Percentiles rank a stretch among this genome's conserved stretches.
These are phyloP conservation scores for Eupithecia pulchellata DNA, from an alignment of 2,888 invertebrate species.

Conservation along the genomic window DNA sequence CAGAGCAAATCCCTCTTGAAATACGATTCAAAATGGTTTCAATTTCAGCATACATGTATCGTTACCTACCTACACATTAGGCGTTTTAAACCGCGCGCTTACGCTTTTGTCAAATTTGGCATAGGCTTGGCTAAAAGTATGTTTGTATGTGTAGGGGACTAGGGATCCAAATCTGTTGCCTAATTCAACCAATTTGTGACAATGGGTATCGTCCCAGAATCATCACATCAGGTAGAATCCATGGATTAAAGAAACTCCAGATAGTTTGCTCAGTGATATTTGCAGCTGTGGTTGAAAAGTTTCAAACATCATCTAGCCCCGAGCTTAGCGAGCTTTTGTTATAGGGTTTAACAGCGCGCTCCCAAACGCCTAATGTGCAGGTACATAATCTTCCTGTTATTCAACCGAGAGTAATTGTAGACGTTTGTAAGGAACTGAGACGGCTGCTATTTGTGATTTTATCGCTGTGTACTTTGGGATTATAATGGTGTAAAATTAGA, in stretches of 20 bases:
- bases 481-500: constrained; percentile 24
- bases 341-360: neutral
- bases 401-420: constrained; percentile 17
- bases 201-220: neutral
- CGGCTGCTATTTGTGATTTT: constrained; percentile 23
- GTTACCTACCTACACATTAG: neutral
- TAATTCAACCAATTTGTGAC: neutral
- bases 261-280: neutral
- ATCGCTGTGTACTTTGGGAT: constrained; percentile 19
- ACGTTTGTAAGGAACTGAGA: constrained; percentile 14
- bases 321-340: too few relatives aligned
- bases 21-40: neutral
- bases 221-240: neutral
- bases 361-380: neutral
- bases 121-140: neutral
- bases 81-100: neutral
- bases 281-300: neutral
- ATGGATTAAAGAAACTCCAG: neutral
- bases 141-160: neutral
- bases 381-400: neutral
- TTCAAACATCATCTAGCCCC: too few relatives aligned
- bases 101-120: neutral
- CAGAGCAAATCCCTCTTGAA: neutral
- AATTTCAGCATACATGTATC: constrained; percentile 5
- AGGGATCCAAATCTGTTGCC: neutral